Conservation (phyloP, 2,888 invertebrate genomes). For the Watsonalla cultraria region DNA sequence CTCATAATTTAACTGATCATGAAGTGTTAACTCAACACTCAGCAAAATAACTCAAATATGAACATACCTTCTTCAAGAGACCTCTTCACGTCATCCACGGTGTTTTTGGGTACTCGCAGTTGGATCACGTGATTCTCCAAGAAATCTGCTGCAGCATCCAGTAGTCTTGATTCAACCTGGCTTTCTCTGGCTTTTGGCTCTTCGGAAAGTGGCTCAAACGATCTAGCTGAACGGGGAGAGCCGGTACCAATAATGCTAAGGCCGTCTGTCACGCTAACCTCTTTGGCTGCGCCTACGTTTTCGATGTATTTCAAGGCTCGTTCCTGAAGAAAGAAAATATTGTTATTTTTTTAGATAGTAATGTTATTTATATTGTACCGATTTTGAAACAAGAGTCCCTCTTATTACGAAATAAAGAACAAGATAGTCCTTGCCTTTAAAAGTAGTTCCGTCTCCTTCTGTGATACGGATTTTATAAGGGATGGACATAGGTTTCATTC, state of each 20-base stretch:
- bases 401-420: too few relatives aligned
- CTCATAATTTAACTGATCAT: too few relatives aligned
- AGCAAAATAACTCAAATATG: too few relatives aligned
- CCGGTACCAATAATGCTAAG: conserved; percentile 74
- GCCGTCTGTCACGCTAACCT: conserved; percentile 79
- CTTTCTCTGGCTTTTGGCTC: conserved; percentile 86
- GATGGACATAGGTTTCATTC: too few relatives aligned
- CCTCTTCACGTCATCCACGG: conserved; percentile 85
- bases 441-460: too few relatives aligned
- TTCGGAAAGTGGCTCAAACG: conserved; percentile 82
- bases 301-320: conserved; percentile 84
- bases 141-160: conserved; percentile 87
- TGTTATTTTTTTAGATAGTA: neutral
- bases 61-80: conserved; percentile 89
- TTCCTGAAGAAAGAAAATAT: conserved; percentile 72
- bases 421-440: too few relatives aligned
- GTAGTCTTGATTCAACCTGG: conserved; percentile 84
- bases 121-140: conserved; percentile 89
- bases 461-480: too few relatives aligned
- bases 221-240: conserved; percentile 77
- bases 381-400: too few relatives aligned
- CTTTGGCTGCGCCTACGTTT: conserved; percentile 66
- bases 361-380: too few relatives aligned
- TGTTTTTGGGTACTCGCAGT: conserved; percentile 86
- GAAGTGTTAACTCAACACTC: too few relatives aligned